Percentiles rank a stretch among this genome's conserved stretches.
phyloP scores from a whole-genome alignment of 1,140 invertebrate genomes.

The Dendroctonus ponderosae region DNA sequence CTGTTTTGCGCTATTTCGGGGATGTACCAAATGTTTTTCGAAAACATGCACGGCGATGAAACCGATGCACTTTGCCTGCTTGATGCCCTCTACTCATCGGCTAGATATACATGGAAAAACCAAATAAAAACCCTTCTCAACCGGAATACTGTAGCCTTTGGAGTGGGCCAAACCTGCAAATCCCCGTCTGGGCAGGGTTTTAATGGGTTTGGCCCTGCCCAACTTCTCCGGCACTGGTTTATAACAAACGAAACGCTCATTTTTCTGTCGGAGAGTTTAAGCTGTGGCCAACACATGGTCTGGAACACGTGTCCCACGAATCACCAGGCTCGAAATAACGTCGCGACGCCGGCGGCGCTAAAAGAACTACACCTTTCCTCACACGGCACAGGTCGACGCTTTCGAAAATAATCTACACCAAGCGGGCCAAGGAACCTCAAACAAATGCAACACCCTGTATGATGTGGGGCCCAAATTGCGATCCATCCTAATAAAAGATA shows the following conservation, averaged over 20 bases:
- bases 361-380: conserved; percentile 21
- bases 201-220: too few relatives aligned
- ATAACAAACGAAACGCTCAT: conserved; percentile 28
- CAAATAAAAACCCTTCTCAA: neutral
- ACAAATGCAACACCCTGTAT: too few relatives aligned
- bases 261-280: conserved; percentile 29
- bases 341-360: conserved; percentile 32
- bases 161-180: neutral
- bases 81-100: too few relatives aligned
- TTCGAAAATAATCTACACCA: neutral
- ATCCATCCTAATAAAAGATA: neutral
- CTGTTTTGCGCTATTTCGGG: conserved; percentile 31
- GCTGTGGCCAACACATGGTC: conserved; percentile 31
- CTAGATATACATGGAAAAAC: neutral
- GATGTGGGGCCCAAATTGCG: too few relatives aligned
- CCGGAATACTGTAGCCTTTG: neutral
- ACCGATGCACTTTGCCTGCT: too few relatives aligned
- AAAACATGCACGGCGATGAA: neutral
- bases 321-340: conserved; percentile 22
- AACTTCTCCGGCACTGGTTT: conserved; percentile 12
- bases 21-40: conserved; percentile 29
- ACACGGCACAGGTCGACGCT: neutral
- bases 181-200: too few relatives aligned
- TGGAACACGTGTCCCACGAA: conserved; percentile 31
- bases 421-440: neutral